Evolutionary conservation across 2,888 invertebrate species (phyloP), one percentile per base, ranked within the genome.

Genomic region (Hypolimnas misippus): DNA sequence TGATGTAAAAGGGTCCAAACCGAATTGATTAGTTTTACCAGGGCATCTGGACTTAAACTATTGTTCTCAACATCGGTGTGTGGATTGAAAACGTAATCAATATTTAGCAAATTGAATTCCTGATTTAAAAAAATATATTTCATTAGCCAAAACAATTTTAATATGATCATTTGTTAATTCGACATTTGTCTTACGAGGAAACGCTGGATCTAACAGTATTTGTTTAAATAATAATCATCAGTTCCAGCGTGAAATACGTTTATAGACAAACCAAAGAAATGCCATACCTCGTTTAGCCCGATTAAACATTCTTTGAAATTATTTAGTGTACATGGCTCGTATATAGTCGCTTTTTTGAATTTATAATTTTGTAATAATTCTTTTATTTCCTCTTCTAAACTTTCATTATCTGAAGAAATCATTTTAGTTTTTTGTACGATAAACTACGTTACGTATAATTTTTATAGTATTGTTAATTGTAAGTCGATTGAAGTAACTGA

Each of bases 281-380:
- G 42, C 72, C 70, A 63, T 76, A 90, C 91, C 80, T 92, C 91
- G 63, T 73, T 76, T 3, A 92, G 74, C 5, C 90, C 91, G 55
- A 91, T 89, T 29, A 91, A 74, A 74, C 91, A 92, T 71, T 92
- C 89, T 61, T 76, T 86, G 57, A 77, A 79, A 68, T 92, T 92
- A 65, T 82, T 78, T 4, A 70, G 63, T 4, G 87, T 87, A 68
- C 91, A 92, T 0, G 91, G 91, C 71, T 90, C 91, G 60, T 86
- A 90, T 2, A 73, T 68, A 10, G 89, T 87, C 12, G 87, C 82
- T 73, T 79, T 89, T 76, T 89, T 91, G 67, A 76, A 74, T 77
- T 82, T 90, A 68, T 90, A 91, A 72, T 91, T 85, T 74, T 76
- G 73, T 66, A 92, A 72, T 54, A 92, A 82, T 74, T 92, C 91